Evolutionary conservation across 2,797 vertebrate genomes (phyloP), one percentile per base, ranked within the genome.

Genomic region (Poecilia picta): DNA sequence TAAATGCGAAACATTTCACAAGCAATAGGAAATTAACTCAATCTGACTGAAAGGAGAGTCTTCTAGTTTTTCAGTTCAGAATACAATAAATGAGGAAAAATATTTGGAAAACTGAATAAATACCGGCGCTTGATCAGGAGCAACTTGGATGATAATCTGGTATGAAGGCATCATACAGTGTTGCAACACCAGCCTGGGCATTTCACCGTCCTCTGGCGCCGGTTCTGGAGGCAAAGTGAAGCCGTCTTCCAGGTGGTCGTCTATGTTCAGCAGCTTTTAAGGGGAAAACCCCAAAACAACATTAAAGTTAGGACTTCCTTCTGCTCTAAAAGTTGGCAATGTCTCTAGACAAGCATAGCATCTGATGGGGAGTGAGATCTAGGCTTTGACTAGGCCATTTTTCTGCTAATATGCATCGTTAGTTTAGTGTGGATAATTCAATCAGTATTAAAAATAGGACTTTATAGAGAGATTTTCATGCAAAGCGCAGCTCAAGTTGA

Each of bases 121-220:
- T 94, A 95, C 93, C 90, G 85, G 55, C 18, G 89, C 75, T 77
- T 93, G 93, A 77, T 95, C 95, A 3, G 95, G 92, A 13, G 89
- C 89, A 18, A 96, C 89, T 86, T 96, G 95, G 74, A 96, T 94
- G 88, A 96, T 93, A 83, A 95, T 92, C 87, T 95, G 94, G 84
- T 95, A 96, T 12, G 94, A 74, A 7, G 96, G 95, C 85, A 96
- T 89, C 18, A 93, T 85, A 78, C 95, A 96, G 36, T 95, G 91
- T 25, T 95, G 95, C 51, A 95, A 73, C 41, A 94, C 73, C 84
- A 96, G 71, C 77, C 89, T 88, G 73, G 83, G 91, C 81, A 94
- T 81, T 28, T 95, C 93, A 11, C 82, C 62, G 0, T 95, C 94
- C 2, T 93, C 93, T 0, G 76, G 31, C 31, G 46, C 75, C 0